phyloP scores from a whole-genome alignment of 2,888 invertebrate genomes.

The Onchidella celtica region DNA sequence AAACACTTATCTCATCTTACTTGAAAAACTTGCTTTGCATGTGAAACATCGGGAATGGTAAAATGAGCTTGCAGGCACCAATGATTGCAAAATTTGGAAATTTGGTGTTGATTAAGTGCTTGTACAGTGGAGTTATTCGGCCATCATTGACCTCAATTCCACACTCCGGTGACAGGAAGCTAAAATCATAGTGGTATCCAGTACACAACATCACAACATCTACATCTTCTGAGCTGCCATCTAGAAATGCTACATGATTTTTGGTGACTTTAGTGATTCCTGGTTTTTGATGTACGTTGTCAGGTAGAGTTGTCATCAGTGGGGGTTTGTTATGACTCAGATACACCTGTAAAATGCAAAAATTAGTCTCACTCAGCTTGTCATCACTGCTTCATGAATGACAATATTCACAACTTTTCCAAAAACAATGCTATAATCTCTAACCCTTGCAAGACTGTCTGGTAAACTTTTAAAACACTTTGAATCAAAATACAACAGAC shows the following conservation, averaged over 20 bases:
- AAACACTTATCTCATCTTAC: background rate
- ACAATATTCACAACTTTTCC: too few species aligned
- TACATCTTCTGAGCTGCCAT: constrained; percentile 83
- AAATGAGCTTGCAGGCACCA: constrained; percentile 90
- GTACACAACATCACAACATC: constrained; percentile 88
- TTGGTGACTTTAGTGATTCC: constrained; percentile 60
- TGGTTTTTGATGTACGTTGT: constrained; percentile 70
- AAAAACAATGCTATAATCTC: too few species aligned
- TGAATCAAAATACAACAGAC: too few species aligned
- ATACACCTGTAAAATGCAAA: constrained; percentile 66
- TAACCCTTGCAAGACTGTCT: too few species aligned
- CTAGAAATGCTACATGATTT: constrained; percentile 80
- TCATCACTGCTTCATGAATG: too few species aligned
- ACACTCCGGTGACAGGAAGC: constrained; percentile 87
- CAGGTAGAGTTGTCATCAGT: constrained; percentile 62
- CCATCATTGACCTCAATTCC: constrained; percentile 88
- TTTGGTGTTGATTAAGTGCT: constrained; percentile 90
- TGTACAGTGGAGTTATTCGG: constrained; percentile 91
- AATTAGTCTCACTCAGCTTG: too few species aligned
- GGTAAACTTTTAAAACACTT: too few species aligned
- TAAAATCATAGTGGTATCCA: constrained; percentile 89
- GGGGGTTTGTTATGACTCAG: constrained; percentile 71
- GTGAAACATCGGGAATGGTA: constrained; percentile 93
- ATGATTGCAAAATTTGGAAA: constrained; percentile 90
- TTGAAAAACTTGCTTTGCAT: constrained; percentile 87